These are phyloP conservation scores for Crotalus horridus DNA, from an alignment of 2,113 vertebrate species.

Conservation along the genomic window DNA sequence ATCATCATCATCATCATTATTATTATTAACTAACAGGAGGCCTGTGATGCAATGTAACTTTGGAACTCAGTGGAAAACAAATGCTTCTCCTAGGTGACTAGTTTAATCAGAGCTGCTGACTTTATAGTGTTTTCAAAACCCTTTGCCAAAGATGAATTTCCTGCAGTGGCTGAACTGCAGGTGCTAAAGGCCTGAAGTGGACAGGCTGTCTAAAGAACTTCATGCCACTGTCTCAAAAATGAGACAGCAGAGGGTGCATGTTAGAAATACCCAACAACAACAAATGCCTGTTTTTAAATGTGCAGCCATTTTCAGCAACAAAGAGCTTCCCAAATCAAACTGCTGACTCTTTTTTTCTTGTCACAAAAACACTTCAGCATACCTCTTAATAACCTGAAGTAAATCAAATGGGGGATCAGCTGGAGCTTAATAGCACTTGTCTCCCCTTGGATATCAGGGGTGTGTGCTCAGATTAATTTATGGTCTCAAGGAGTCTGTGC, in stretches of 20 bases:
- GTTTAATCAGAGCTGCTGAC: background rate
- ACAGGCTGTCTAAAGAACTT: slow-evolving; percentile 21
- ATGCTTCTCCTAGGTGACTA: background rate
- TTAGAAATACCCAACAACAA: slow-evolving; percentile 61
- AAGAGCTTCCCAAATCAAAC: slow-evolving; percentile 67
- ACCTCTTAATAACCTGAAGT: slow-evolving; percentile 60
- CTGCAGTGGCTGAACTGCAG: background rate
- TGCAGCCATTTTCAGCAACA: slow-evolving; percentile 49
- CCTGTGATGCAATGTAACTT: background rate
- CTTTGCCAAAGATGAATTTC: background rate
- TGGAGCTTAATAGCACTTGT: slow-evolving; percentile 61
- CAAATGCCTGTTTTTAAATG: slow-evolving; percentile 59
- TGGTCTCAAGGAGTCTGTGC: slow-evolving; percentile 42
- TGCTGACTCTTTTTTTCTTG: slow-evolving; percentile 70
- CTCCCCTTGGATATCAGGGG: slow-evolving; percentile 65
- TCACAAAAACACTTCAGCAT: slow-evolving; percentile 64
- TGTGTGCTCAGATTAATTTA: slow-evolving; percentile 55
- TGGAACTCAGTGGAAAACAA: fast-evolving
- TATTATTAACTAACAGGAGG: background rate
- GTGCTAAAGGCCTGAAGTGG: background rate
- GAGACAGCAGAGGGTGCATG: slow-evolving; percentile 54
- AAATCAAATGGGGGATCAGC: slow-evolving; percentile 69
- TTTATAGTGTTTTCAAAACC: slow-evolving; percentile 5
- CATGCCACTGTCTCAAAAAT: slow-evolving; percentile 23
- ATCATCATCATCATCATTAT: too few species aligned